phyloP scores from a whole-genome alignment of 2,797 vertebrate genomes.

The Sebastes kiyomatsui region DNA sequence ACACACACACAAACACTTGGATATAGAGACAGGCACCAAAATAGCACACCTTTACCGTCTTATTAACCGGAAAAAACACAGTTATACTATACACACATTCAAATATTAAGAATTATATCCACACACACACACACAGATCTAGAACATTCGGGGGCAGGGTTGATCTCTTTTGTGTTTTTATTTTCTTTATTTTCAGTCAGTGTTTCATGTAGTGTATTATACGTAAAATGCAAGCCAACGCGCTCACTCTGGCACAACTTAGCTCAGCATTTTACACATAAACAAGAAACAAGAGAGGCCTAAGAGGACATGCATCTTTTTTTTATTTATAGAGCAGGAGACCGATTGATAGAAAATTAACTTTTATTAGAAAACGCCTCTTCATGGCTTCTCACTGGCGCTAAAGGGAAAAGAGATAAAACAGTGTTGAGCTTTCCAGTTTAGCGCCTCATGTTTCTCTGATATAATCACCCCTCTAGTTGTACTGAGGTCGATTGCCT shows the following conservation, averaged over 20 bases:
- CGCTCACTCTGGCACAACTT: constrained; percentile 57
- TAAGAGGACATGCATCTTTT: constrained; percentile 18
- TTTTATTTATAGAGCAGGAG: constrained; percentile 66
- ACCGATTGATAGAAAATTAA: constrained; percentile 53
- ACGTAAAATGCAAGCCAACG: constrained; percentile 44
- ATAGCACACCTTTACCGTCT: constrained; percentile 58
- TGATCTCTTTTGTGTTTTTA: constrained; percentile 60
- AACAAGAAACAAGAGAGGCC: constrained; percentile 9
- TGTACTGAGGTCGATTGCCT: constrained; percentile 69
- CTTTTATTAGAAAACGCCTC: constrained; percentile 54
- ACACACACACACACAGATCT: constrained; percentile 45
- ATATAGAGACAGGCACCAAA: constrained; percentile 62
- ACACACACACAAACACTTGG: constrained; percentile 1
- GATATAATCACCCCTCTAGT: constrained; percentile 62
- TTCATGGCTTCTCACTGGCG: constrained; percentile 38
- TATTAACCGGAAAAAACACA: constrained; percentile 50
- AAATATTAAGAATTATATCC: constrained; percentile 48
- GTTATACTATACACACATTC: constrained; percentile 43
- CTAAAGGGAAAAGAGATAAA: constrained; percentile 44
- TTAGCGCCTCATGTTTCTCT: constrained; percentile 54
- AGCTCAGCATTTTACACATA: constrained; percentile 48
- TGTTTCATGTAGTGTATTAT: constrained; percentile 69
- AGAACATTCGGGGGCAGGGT: constrained; percentile 80
- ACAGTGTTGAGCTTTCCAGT: constrained; percentile 59
- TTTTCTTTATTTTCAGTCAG: constrained; percentile 53